These are phyloP conservation scores for Galerucella calmariensis DNA, from an alignment of 2,888 invertebrate genomes.

Conservation along the genomic window DNA sequence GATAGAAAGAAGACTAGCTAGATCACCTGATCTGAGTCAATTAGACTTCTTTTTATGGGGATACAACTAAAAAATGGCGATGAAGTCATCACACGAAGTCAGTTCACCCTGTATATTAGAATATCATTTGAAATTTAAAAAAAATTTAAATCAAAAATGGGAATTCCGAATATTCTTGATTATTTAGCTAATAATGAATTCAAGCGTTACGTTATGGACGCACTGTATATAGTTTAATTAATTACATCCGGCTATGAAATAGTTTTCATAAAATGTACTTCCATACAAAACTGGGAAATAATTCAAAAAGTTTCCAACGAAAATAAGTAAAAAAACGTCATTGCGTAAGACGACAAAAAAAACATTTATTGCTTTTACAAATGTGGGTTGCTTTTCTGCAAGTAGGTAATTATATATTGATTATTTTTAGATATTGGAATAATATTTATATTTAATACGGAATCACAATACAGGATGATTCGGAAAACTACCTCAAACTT, in stretches of 20 bases:
- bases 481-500: neutral
- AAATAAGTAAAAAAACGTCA: constrained; percentile 29
- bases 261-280: neutral
- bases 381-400: constrained; percentile 47
- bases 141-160: too few species aligned
- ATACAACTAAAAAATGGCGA: too few species aligned
- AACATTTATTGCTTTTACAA: constrained; percentile 49
- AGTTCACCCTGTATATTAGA: too few species aligned
- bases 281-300: neutral
- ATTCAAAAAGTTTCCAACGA: constrained; percentile 15
- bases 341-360: constrained; percentile 37
- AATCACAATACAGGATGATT: constrained; percentile 8
- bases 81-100: too few species aligned
- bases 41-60: too few species aligned
- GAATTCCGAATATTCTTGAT: too few species aligned
- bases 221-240: too few species aligned
- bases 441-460: constrained; percentile 40
- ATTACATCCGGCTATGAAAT: neutral
- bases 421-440: constrained; percentile 42
- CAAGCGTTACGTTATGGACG: too few species aligned
- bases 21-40: too few species aligned
- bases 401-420: constrained; percentile 34
- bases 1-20: too few species aligned
- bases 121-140: too few species aligned
- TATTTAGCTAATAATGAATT: too few species aligned